Conservation (phyloP, 2,888 invertebrate genomes). For the Andrena chrysosceles region DNA sequence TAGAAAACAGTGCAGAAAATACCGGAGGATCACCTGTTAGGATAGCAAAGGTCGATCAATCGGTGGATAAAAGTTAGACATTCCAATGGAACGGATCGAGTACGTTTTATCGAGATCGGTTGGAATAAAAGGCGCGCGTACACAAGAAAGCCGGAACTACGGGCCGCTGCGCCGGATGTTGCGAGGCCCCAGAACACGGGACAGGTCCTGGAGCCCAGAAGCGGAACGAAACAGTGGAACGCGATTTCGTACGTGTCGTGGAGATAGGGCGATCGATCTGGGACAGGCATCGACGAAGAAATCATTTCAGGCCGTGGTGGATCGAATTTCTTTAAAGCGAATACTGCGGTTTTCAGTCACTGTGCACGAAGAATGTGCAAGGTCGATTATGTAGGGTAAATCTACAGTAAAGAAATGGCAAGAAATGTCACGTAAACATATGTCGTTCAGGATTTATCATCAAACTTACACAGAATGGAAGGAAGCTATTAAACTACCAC, state of each 20-base stretch:
- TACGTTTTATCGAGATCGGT: constrained; percentile 48
- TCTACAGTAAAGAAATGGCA: not conserved
- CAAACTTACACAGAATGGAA: too few species aligned
- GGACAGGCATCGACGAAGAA: not conserved
- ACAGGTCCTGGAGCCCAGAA: constrained; percentile 70
- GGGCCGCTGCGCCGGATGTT: constrained; percentile 81
- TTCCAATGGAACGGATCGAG: constrained; percentile 12
- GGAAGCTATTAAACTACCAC: too few species aligned
- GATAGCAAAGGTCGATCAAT: constrained; percentile 31
- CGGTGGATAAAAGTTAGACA: constrained; percentile 25
- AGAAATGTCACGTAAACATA: not conserved
- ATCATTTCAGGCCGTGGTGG: not conserved
- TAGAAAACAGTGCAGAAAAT: not conserved
- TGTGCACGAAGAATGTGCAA: not conserved
- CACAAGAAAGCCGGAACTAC: constrained; percentile 81
- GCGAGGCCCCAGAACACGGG: constrained; percentile 69
- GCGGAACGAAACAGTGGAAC: constrained; percentile 73
- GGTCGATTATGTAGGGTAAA: not conserved
- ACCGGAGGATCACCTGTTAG: not conserved
- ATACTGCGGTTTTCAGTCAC: constrained; percentile 18
- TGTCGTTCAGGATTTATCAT: not conserved
- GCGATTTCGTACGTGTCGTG: constrained; percentile 46
- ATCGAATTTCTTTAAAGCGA: constrained; percentile 29
- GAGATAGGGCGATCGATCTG: constrained; percentile 15
- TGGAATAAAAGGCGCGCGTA: constrained; percentile 29